Conservation (phyloP, 2,113 vertebrate genomes). For the Cottus gobio region DNA sequence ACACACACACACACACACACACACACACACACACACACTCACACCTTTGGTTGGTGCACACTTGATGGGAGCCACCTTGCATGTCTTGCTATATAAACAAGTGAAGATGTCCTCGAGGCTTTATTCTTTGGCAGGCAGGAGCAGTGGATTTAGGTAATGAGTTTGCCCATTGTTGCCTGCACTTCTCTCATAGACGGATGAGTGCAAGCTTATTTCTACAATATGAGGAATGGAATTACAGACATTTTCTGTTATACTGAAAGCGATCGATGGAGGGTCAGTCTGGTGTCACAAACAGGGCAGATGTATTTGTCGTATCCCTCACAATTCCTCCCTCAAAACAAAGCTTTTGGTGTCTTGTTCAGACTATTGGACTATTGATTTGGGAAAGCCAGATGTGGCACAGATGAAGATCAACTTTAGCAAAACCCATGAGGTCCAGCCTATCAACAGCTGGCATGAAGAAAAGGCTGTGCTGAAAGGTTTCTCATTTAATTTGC, state of each 20-base stretch:
- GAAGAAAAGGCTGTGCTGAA: neutral
- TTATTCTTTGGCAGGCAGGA: slow-evolving; percentile 5
- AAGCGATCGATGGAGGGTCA: neutral
- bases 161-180: neutral
- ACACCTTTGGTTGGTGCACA: neutral
- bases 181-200: slow-evolving; percentile 12
- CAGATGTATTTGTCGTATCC: too few relatives aligned
- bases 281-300: neutral
- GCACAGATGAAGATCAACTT: too few relatives aligned
- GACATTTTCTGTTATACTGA: neutral
- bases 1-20: neutral
- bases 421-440: too few relatives aligned
- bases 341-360: neutral
- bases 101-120: slow-evolving; percentile 20
- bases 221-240: neutral
- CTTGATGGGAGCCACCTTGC: slow-evolving; percentile 16
- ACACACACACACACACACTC: neutral
- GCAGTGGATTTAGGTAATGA: neutral
- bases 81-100: slow-evolving; percentile 1
- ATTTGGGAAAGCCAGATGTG: too few relatives aligned
- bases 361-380: neutral
- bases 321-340: too few relatives aligned
- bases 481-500: neutral
- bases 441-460: too few relatives aligned
- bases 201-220: neutral